Base-by-base conservation (phyloP, 2,888 invertebrate genomes). In the Synergus japonicus region DNA sequence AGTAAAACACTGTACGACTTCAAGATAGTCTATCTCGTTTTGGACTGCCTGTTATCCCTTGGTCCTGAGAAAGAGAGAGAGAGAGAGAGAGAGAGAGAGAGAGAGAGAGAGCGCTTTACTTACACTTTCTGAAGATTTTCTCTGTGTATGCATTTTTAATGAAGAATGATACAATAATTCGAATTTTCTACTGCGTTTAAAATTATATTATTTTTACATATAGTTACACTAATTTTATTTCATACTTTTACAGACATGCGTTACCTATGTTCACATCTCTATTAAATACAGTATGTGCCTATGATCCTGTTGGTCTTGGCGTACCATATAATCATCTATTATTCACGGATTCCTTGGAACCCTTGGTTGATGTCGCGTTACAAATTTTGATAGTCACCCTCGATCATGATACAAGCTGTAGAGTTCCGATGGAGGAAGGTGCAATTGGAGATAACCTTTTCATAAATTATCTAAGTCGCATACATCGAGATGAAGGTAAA, bases 281-380 rank as follows among this genome's bases (percentile, higher is more conserved):
- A 15, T 93, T 99, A 85, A 99, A 99, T 93, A 96, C 98, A 0
- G 98, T 99, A 10, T 98, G 98, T 91, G 97, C 98, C 0, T 99
- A 99, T 92, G 98, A 99, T 93, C 99, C 99, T 0, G 98, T 98
- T n/a, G 99, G 99, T 0, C 95, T 98, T 84, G 99, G 99, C 2
- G 94, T 97, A 81, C 99, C 99, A 0, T 99, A 99, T 93, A 99
- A 99, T 93, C 99, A 99, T 92, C 94, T 99, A 73, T 93, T 99
- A 81, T 99, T 99, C 91, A 95, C 95, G 3, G 99, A 99, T 92
- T 96, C 97, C 0, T 93, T 97, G 64, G 99, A 99, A 91, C 97
- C 98, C 0, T 93, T 99, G 13, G 99, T 99, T 0, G 99, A 99
- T 92, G 96, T 97, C 18, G 96, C 98, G 10, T 92, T 99, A 22